Evolutionary conservation across 2,888 invertebrate genomes (phyloP), one percentile per base, ranked within the genome.

Genomic region (Tolmerus cingulatus): DNA sequence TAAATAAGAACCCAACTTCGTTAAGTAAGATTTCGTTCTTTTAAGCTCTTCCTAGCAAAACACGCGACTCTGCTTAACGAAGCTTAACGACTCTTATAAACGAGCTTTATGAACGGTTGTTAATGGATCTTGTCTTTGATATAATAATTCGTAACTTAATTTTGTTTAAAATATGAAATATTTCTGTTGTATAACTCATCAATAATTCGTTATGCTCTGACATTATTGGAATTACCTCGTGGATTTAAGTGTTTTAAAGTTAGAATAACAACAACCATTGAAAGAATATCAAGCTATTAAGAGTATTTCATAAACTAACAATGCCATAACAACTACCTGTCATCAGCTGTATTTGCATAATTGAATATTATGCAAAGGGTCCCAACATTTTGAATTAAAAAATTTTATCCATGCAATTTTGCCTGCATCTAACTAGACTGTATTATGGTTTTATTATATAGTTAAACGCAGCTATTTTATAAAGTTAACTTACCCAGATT

Each of bases 401-500:
- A 9, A 12, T 40, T 40, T 40, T 40, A 40, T 40, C 12, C 12
- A 12, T 12, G 1, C 1, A 37, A 40, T 2, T 40, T 40, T 40
- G 34, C 5, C 34, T 1, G 34, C 34, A 7, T 1, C 40, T 12
- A 40, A 12, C 12, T 40, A 34, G 4, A 34, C 34, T 34, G 0
- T 34, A 34, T 40, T 40, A 12, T 40, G 2, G 2, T 1, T 40
- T 40, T 9, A 40, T 40, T 40, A 9, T 9, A 40, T 8, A 40
- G 1, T 0, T 7, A 40, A 40, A 9, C 37, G 9, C 37, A 40
- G 1, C 1, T 40, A 40, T 40, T 40, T 9, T 40, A 40, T 40
- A 1, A 40, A 12, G 34, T 40, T 12, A 66, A 93, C 96, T 95
- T 94, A 99, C 99, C 99, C 99, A 87, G 96, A 96, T 91, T 96